Evolutionary conservation across 1,140 invertebrate genomes (phyloP), one percentile per base, ranked within the genome.

Genomic region (Drosophila pandora): DNA sequence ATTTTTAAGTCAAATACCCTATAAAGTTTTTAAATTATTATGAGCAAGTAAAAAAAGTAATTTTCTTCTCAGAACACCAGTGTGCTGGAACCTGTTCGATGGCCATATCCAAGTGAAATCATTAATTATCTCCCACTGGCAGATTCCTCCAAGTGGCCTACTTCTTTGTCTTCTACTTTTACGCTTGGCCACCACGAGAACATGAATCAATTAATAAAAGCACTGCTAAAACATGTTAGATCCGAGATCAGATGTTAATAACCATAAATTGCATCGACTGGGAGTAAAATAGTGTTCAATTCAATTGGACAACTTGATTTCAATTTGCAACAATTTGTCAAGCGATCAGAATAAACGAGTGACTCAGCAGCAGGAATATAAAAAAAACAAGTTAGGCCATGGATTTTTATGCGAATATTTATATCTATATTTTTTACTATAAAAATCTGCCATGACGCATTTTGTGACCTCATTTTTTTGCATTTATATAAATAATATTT

Each of bases 251-350:
- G 25, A 43, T 41, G 22, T 7, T 47, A 22, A 68, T 55, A 41
- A 69, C 30, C 54, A 25, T 30, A 28, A 53, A 54, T 39, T n/a
- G 65, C 32, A 45, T 32, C 17, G 7, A 48, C 13, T 47, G 21
- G 45, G n/a, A 13, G 9, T 50, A 21, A 65, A 50, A 65, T 63
- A 22, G 22, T 50, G 45, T 64, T 41, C 23, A 64, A 58, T 17
- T 43, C 63, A 63, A 67, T 64, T 64, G 48, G 47, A 64, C 28
- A 65, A 63, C 63, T 63, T 63, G 34, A 64, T 43, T 64, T 67
- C 45, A 67, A 67, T 64, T 67, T 67, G 47, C 59, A 34, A 45
- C 60, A 64, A 67, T 67, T 67, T 67, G 59, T 67, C 63, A 64
- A 41, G 1, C 21, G 9, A 13, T 34, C 10, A 25, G 10, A 50